Conservation (phyloP, 2,113 vertebrate species). For the Mastomys coucha region DNA sequence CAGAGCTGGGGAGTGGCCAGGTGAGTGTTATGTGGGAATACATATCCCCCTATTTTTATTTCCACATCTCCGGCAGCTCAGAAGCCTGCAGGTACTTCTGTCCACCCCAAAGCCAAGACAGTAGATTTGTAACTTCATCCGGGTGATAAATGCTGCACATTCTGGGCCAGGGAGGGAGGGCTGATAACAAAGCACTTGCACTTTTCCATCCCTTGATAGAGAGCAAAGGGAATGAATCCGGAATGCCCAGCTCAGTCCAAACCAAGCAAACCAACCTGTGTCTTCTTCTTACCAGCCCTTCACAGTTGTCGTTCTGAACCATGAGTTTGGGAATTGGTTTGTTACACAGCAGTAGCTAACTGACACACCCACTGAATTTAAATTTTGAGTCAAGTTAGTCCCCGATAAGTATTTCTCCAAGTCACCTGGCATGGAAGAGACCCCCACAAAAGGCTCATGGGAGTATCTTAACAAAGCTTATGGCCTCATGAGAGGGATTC, state of each 20-base stretch:
- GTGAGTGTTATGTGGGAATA: accelerated
- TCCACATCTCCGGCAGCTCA: accelerated
- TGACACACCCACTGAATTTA: background rate
- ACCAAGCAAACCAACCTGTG: no score
- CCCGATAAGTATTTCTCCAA: accelerated
- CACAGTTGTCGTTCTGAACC: background rate
- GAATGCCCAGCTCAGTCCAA: background rate
- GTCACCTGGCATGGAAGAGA: no score
- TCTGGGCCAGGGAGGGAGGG: background rate
- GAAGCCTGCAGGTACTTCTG: background rate
- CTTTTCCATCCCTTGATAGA: background rate
- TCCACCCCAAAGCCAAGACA: background rate
- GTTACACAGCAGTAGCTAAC: background rate
- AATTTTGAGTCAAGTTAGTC: background rate
- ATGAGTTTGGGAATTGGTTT: background rate
- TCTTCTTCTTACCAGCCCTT: background rate
- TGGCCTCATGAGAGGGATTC: background rate
- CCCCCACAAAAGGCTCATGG: background rate
- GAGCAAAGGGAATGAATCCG: background rate
- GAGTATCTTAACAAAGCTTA: accelerated
- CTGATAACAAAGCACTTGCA: background rate
- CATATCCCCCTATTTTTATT: no score
- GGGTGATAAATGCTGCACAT: background rate
- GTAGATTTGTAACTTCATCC: background rate
- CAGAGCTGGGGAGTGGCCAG: background rate